These are phyloP conservation scores for Lipophrys pholis DNA, from an alignment of 2,113 vertebrate genomes.

Conservation along the genomic window DNA sequence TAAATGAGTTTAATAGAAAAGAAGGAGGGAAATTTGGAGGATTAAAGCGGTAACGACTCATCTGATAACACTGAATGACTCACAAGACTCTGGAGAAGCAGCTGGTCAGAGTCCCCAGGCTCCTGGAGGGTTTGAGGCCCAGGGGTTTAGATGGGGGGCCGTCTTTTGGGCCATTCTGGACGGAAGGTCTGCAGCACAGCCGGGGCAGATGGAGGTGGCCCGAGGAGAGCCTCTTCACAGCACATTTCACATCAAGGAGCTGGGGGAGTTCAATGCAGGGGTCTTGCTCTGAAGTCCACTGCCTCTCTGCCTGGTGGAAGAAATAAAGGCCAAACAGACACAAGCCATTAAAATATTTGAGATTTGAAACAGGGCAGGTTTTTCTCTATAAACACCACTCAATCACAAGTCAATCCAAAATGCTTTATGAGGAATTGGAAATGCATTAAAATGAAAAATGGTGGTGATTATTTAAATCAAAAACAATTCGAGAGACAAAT, in stretches of 20 bases:
- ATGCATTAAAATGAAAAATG: no score
- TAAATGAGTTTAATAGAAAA: no score
- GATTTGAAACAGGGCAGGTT: no score
- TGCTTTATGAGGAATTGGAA: no score
- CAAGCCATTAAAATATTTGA: no score
- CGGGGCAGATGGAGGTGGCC: conserved; percentile 84
- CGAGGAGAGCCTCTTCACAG: conserved; percentile 83
- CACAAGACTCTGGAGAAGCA: conserved; percentile 50
- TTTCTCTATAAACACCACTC: no score
- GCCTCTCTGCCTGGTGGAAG: conserved; percentile 56
- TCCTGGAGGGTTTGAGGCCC: conserved; percentile 75
- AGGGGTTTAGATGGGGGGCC: not conserved
- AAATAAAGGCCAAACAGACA: not conserved
- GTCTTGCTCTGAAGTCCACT: conserved; percentile 51
- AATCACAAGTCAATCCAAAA: no score
- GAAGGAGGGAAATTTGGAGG: no score
- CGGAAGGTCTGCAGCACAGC: conserved; percentile 67
- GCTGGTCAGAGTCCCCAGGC: conserved; percentile 65
- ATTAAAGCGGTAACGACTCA: not conserved
- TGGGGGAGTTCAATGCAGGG: conserved; percentile 6
- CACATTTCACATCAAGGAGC: conserved; percentile 24
- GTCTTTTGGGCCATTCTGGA: conserved; percentile 49
- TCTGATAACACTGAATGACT: conserved; percentile 39
- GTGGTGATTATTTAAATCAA: no score
- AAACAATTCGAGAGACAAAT: no score